phyloP scores from a whole-genome alignment of 1,140 invertebrate genomes.

The Cydia strobilella region DNA sequence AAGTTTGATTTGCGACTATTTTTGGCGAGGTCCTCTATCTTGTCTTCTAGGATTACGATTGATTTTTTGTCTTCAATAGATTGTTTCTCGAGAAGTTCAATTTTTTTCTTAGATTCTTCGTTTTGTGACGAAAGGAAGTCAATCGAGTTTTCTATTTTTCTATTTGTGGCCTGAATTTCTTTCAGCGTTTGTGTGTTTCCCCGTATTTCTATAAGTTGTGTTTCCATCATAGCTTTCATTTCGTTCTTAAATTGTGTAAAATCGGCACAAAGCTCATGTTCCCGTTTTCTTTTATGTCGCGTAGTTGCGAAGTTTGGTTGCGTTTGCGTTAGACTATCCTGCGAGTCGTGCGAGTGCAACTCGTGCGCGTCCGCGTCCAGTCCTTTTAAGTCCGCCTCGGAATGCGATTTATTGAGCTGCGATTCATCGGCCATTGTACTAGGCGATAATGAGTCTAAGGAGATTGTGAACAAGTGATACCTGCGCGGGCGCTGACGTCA shows the following conservation, averaged over 20 bases:
- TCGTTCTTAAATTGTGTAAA: neutral
- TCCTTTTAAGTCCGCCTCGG: neutral
- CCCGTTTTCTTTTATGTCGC: neutral
- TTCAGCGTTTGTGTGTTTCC: neutral
- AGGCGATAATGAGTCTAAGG: neutral
- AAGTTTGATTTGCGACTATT: slow-evolving; percentile 26
- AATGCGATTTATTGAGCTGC: neutral
- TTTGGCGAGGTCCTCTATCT: slow-evolving; percentile 11
- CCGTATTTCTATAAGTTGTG: neutral
- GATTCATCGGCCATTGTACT: neutral
- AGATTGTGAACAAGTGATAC: neutral
- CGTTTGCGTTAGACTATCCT: no score
- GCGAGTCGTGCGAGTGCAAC: no score
- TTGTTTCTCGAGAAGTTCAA: slow-evolving; percentile 9
- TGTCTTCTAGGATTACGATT: slow-evolving; percentile 22
- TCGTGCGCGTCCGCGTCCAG: neutral
- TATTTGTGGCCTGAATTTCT: neutral
- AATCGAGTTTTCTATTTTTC: neutral
- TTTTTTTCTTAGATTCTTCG: slow-evolving; percentile 28
- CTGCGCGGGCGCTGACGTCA: neutral
- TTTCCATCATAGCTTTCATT: neutral
- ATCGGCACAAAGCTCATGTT: neutral
- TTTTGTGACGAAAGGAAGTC: neutral
- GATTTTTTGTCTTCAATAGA: slow-evolving; percentile 25
- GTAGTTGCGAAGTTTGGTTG: neutral